Conservation (phyloP, 2,797 vertebrate genomes). For the Propithecus perrieri region DNA sequence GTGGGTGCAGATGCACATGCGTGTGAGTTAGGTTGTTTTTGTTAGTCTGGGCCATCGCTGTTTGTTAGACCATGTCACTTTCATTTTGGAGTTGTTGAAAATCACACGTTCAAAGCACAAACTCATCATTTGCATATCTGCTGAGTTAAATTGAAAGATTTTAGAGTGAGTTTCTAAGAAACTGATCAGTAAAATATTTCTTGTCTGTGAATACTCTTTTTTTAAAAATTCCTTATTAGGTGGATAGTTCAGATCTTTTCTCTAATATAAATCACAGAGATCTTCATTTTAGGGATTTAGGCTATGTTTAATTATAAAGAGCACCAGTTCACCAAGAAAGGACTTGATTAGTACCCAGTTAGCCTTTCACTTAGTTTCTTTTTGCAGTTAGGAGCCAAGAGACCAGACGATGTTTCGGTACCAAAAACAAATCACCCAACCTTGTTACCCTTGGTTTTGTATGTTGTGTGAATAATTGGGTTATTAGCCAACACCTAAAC, state of each 20-base stretch:
- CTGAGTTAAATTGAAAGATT: not conserved
- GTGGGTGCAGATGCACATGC: not conserved
- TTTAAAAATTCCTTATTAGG: not conserved
- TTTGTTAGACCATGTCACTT: not conserved
- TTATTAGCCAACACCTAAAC: not conserved
- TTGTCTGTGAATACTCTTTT: not conserved
- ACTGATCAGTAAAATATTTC: not conserved
- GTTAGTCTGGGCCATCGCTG: not conserved
- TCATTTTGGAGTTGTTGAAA: constrained; percentile 30
- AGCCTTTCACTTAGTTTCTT: not conserved
- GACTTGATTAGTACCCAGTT: not conserved
- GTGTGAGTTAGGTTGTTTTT: not conserved
- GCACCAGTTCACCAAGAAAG: not conserved
- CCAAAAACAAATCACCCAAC: not conserved
- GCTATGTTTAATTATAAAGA: not conserved
- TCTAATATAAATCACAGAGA: not conserved
- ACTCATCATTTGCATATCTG: not conserved
- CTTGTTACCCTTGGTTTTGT: not conserved
- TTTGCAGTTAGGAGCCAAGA: constrained; percentile 13
- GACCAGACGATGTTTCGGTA: not conserved
- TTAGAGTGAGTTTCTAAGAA: constrained; percentile 32
- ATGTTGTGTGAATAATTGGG: constrained; percentile 18
- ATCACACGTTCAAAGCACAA: not conserved
- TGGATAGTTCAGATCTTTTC: not conserved
- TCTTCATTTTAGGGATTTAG: not conserved